These are phyloP conservation scores for Chymomyza amoena DNA, from an alignment of 2,888 invertebrate genomes.

Conservation along the genomic window DNA sequence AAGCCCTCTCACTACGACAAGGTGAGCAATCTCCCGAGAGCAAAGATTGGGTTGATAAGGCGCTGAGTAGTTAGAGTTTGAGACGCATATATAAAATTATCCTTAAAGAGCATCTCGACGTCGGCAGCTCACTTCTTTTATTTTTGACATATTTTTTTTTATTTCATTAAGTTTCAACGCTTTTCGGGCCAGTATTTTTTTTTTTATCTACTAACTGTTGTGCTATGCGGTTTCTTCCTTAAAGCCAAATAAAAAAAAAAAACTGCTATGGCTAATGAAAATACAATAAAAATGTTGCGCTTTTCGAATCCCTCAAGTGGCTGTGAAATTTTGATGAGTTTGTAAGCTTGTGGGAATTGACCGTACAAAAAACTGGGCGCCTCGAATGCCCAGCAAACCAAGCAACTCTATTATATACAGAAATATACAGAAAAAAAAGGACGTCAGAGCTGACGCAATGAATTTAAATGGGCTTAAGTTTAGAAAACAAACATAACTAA, in stretches of 20 bases:
- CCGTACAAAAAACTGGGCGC: neutral
- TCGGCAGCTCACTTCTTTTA: no score
- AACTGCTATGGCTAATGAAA: conserved; percentile 53
- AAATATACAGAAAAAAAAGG: neutral
- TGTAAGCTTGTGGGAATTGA: conserved; percentile 60
- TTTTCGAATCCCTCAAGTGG: conserved; percentile 70
- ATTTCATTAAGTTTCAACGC: conserved; percentile 67
- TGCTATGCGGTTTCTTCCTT: conserved; percentile 5
- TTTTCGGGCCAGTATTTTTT: conserved; percentile 7
- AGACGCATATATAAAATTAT: no score
- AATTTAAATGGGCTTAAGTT: neutral
- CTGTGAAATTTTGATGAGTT: conserved; percentile 70
- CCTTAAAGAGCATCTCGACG: no score
- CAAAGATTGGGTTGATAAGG: no score
- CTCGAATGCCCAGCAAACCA: neutral
- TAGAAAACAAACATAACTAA: neutral
- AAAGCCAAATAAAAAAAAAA: conserved; percentile 10
- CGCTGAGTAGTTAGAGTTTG: no score
- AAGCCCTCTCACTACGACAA: no score
- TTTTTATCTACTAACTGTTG: neutral
- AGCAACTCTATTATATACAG: neutral
- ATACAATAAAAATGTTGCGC: conserved; percentile 71
- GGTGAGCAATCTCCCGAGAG: no score
- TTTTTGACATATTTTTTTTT: conserved; percentile 35
- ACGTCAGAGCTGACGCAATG: neutral